Evolutionary conservation across 2,888 invertebrate genomes (phyloP).

Genomic region (Drosophila putrida): DNA sequence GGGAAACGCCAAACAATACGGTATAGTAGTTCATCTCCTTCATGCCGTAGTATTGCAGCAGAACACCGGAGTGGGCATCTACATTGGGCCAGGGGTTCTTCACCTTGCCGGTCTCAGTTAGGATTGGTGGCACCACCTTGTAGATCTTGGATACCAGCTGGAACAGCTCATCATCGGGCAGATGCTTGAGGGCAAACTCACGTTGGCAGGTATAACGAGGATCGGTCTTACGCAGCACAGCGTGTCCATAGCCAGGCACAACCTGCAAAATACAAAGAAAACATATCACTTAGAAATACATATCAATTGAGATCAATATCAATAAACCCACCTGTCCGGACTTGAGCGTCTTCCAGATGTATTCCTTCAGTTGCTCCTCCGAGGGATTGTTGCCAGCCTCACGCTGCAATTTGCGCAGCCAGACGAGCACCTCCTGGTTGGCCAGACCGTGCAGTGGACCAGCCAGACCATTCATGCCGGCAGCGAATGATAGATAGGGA

Average conservation of each 20-base stretch:
- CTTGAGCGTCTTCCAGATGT: conserved; percentile 98
- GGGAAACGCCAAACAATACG: conserved; percentile 94
- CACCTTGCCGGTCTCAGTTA: conserved; percentile 93
- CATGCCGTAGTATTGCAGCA: conserved; percentile 93
- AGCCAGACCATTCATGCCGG: conserved; percentile 94
- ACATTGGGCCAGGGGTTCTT: conserved; percentile 98
- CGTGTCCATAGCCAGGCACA: conserved; percentile 95
- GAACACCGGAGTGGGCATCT: conserved; percentile 95
- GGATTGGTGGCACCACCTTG: conserved; percentile 93
- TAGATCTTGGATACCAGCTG: conserved; percentile 92
- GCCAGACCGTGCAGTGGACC: conserved; percentile 96
- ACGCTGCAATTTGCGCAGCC: conserved; percentile 95
- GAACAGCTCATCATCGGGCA: conserved; percentile 93
- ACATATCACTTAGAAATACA: background rate
- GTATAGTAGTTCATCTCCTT: conserved; percentile 97
- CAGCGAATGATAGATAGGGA: conserved; percentile 94
- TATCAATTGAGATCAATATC: too few relatives aligned
- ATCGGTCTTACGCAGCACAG: conserved; percentile 95
- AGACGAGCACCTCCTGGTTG: conserved; percentile 96
- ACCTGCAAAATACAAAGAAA: conserved; percentile 85
- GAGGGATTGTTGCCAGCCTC: conserved; percentile 94
- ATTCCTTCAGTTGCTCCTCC: conserved; percentile 97
- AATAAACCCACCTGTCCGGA: conserved; percentile 88
- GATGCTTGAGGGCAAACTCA: conserved; percentile 93
- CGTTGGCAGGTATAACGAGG: conserved; percentile 93